Evolutionary conservation across 2,113 vertebrate species (phyloP).

Genomic region (Galeopterus variegatus): DNA sequence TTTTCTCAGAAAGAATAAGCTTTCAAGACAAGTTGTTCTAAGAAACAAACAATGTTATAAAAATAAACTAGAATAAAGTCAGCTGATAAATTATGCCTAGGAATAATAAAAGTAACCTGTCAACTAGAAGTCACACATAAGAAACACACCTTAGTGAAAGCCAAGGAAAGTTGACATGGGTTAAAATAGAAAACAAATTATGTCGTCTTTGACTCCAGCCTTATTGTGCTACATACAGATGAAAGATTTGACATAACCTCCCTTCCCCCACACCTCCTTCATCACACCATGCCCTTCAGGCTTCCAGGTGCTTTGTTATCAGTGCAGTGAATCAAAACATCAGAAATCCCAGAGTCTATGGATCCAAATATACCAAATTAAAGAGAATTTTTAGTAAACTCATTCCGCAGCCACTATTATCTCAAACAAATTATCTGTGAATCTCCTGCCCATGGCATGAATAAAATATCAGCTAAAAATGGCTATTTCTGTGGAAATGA

Average conservation of each 20-base stretch:
- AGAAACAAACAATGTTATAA: neutral
- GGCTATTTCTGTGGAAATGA: neutral
- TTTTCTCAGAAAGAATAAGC: constrained; percentile 38
- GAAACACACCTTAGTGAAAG: neutral
- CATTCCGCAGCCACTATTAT: neutral
- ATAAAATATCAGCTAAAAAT: neutral
- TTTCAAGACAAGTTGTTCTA: constrained; percentile 18
- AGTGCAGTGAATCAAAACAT: neutral
- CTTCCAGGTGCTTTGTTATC: neutral
- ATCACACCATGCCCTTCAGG: rapidly evolving
- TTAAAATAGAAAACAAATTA: neutral
- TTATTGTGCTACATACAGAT: rapidly evolving
- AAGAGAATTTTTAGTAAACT: neutral
- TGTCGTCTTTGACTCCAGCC: neutral
- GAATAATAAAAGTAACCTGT: neutral
- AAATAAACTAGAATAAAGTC: neutral
- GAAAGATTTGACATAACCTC: rapidly evolving
- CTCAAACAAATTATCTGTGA: neutral
- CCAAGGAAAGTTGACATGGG: neutral
- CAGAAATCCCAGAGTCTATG: neutral
- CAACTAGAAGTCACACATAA: neutral
- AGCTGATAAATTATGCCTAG: neutral
- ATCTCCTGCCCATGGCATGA: neutral
- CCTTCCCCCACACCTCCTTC: rapidly evolving
- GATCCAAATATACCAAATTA: neutral